Base-by-base conservation (phyloP, 2,113 vertebrate species). In the Nanorana parkeri region DNA sequence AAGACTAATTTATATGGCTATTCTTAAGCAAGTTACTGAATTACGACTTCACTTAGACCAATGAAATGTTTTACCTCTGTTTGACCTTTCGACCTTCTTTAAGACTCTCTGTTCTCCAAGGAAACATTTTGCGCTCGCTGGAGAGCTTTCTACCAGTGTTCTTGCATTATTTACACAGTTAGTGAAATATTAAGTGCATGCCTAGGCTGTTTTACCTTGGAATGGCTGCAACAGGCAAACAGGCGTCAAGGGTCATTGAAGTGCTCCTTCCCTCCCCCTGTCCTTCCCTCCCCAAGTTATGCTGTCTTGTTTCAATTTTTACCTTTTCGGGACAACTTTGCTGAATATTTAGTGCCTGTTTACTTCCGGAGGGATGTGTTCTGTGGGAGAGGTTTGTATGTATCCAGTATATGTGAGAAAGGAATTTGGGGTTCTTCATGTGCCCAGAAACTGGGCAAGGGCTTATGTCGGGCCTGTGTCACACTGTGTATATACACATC, bases 101-200 rank as follows among this genome's bases (percentile, higher is more conserved):
- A 3, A 60, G 71, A 20, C 29, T 20, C 29, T 20, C 32, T 17
- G 17, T 74, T 74, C 56, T 74, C 54, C 52, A 32, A 74, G 71
- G 28, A 74, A 55, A 26, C 20, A 5, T 16, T 36, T 13, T 21
- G 26, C 17, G 20, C 54, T 21, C 26, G 3, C 28, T 15, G 54
- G 71, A 36, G 71, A 74, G 71, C 5, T 21, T 36, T 74, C 71
- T 47, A 3, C 11, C 26, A 21, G 54, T 55, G 24, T 36, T 64
- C n/a, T 3, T 78, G 26, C 63, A 78, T 66, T 63, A 65, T 78
- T 65, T 51, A 66, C 10, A 20, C 26, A 54, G 11, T 32, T 65
- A 19, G 61, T 78, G n/a, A 78, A 78, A 78, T 78, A 78, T 78
- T 66, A 78, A 78, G 75, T 54, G 61, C 32, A 51, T 63, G 56